A percentile compares a stretch with the other conserved stretches of the same genome.
phyloP scores from a whole-genome alignment of 2,888 invertebrate genomes.

The Caenorhabditis uteleia region DNA sequence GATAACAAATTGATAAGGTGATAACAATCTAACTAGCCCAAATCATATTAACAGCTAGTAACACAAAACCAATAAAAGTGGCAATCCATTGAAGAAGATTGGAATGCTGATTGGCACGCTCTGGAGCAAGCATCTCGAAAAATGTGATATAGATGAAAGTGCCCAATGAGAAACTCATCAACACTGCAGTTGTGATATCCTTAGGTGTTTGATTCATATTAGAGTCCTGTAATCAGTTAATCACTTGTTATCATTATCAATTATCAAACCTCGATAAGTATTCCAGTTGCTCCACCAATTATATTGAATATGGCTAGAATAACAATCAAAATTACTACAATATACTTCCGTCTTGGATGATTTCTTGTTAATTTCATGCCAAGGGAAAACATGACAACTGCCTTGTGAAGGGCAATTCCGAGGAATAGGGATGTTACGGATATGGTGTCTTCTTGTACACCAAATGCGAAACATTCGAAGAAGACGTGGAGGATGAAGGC shows the following conservation, averaged over 20 bases:
- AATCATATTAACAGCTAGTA: constrained; percentile 50
- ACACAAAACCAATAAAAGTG: constrained; percentile 48
- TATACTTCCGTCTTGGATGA: constrained; percentile 40
- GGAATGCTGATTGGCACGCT: constrained; percentile 53
- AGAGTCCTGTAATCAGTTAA: constrained; percentile 33
- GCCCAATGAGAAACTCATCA: constrained; percentile 57
- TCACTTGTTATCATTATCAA: too few species aligned
- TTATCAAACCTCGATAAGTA: constrained; percentile 50
- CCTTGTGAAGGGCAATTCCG: constrained; percentile 60
- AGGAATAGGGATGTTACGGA: constrained; percentile 55
- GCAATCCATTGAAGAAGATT: constrained; percentile 57
- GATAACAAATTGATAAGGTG: too few species aligned
- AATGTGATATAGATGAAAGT: constrained; percentile 63
- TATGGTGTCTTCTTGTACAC: constrained; percentile 49
- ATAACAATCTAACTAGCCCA: too few species aligned
- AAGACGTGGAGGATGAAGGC: constrained; percentile 58
- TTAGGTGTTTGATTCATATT: constrained; percentile 50
- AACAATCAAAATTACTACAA: constrained; percentile 47
- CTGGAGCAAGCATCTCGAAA: constrained; percentile 62
- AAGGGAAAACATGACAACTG: constrained; percentile 53
- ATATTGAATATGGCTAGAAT: constrained; percentile 47
- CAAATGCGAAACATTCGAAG: constrained; percentile 64
- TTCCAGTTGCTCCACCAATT: constrained; percentile 55
- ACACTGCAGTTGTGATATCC: constrained; percentile 44
- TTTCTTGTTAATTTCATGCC: constrained; percentile 40